Base-by-base conservation (phyloP, 2,113 vertebrate species). In the Gadus macrocephalus region DNA sequence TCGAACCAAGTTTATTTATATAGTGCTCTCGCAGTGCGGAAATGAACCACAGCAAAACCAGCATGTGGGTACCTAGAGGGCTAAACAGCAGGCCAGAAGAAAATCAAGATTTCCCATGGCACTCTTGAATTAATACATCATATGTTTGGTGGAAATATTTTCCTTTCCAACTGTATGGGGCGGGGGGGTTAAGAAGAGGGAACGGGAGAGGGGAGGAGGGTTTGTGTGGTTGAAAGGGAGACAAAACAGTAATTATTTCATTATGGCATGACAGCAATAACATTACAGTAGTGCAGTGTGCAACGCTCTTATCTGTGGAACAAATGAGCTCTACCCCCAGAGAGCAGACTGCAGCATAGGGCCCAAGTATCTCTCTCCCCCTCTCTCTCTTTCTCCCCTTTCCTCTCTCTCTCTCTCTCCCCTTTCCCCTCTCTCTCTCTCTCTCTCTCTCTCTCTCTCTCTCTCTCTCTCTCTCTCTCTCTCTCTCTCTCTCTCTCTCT, bases 271-370 rank as follows among this genome's bases (percentile, higher is more conserved):
- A 91, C 90, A 92, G 89, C 86, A 91, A 87, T 91, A 91, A 91
- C 90, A 91, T 90, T 92, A 90, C 81, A 89, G 86, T 86, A 78
- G 82, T 86, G 80, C 83, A 77, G 83, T 79, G 81, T 83, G 84
- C 83, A 88, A 84, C 77, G 85, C 79, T 89, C 85, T 89, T 92
- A 92, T 93, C 91, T 90, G 83, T 88, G 89, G 88, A 92, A 91
- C 90, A 92, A 92, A 92, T 92, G 89, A 92, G 90, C 93, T 91
- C 78, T 78, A 89, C 93, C 93, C 91, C 91, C 92, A 90, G 93
- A 92, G 92, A 94, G 92, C 88, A 88, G 92, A 86, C 91, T 88
- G 2, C 92, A 92, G 93, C 88, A 91, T 74, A 81, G 81, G 91
- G 93, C 92, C 87, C 68, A 91, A 90, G 90, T 87, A 80, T 80